These are phyloP conservation scores for Eupithecia exiguata DNA, from an alignment of 2,888 invertebrate species.

Conservation along the genomic window DNA sequence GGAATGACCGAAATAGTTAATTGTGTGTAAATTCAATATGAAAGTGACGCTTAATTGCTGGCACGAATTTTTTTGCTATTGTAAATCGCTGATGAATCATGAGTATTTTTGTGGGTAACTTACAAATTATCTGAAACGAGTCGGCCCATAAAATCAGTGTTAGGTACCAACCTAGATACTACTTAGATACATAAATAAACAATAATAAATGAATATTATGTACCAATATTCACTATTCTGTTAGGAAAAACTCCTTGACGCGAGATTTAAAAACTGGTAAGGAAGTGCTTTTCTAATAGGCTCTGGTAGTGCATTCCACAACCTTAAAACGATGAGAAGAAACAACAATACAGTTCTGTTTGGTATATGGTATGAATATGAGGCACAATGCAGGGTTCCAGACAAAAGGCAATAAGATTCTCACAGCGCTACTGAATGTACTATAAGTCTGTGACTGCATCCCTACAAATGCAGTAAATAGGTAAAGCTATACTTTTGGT, in stretches of 20 bases:
- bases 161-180: constrained; percentile 2
- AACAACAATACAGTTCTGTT: constrained; percentile 18
- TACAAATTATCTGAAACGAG: background rate
- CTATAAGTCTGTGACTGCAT: constrained; percentile 45
- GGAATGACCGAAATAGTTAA: no score
- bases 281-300: no score
- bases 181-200: no score
- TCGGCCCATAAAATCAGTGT: background rate
- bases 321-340: constrained; percentile 25
- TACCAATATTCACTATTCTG: no score
- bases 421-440: constrained; percentile 31
- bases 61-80: no score
- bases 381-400: constrained; percentile 31
- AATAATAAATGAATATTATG: no score
- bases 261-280: no score
- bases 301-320: no score
- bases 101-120: background rate
- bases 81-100: no score
- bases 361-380: constrained; percentile 28
- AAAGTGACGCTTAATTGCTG: no score
- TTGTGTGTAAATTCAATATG: no score
- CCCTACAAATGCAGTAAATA: constrained; percentile 55
- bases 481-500: constrained; percentile 14
- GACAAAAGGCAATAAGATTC: constrained; percentile 49
- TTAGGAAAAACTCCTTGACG: no score